Percentiles rank a stretch among this genome's conserved stretches.
Evolutionary conservation across 1,140 invertebrate genomes (phyloP).

Genomic region (Macrotrachela quadricornifera): DNA sequence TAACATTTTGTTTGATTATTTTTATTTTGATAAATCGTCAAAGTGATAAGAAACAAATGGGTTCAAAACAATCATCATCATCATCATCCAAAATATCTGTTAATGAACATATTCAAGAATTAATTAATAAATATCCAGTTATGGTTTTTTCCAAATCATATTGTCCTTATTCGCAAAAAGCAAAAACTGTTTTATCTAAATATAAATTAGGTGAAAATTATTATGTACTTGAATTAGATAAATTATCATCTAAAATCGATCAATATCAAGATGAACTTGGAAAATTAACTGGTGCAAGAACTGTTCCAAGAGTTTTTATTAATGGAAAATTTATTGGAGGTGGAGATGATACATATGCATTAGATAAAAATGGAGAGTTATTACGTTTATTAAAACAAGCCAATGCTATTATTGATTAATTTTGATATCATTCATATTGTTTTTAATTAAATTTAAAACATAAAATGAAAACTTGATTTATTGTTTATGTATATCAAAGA

Average conservation of each 20-base stretch:
- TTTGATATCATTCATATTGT: too few relatives aligned
- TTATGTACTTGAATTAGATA: slow-evolving; percentile 53
- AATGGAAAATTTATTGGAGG: slow-evolving; percentile 70
- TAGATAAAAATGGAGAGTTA: slow-evolving; percentile 44
- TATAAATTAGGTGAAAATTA: slow-evolving; percentile 27
- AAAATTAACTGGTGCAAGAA: slow-evolving; percentile 56
- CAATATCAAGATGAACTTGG: slow-evolving; percentile 54
- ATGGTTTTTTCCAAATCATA: slow-evolving; percentile 70
- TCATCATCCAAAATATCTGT: too few relatives aligned
- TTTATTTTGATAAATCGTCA: too few relatives aligned
- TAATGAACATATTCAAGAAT: too few relatives aligned
- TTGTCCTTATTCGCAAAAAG: slow-evolving; percentile 41
- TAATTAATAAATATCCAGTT: slow-evolving; percentile 28
- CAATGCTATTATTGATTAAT: too few relatives aligned
- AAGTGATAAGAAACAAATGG: too few relatives aligned
- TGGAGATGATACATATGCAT: slow-evolving; percentile 53
- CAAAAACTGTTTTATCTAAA: slow-evolving; percentile 36
- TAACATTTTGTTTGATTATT: too few relatives aligned
- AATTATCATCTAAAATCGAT: slow-evolving; percentile 43
- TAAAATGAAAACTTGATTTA: too few relatives aligned
- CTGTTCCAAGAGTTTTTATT: slow-evolving; percentile 68
- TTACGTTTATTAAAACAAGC: slow-evolving; percentile 15
- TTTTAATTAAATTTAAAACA: too few relatives aligned
- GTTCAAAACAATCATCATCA: too few relatives aligned
- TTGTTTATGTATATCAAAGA: too few relatives aligned